A percentile compares a stretch with the other conserved stretches of the same genome.
Conservation (phyloP, 2,888 invertebrate species). For the Xanthia icteritia region DNA sequence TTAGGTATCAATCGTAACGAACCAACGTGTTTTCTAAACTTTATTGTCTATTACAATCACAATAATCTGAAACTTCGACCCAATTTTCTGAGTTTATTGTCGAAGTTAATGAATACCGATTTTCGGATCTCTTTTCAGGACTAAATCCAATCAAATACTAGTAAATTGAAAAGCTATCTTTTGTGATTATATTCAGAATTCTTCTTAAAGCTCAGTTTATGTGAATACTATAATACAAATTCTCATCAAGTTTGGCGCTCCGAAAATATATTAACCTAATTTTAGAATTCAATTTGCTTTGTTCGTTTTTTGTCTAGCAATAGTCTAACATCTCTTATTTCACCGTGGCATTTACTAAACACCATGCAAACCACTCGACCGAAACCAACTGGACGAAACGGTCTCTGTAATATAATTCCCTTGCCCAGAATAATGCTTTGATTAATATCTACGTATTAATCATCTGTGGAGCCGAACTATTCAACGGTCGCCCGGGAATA, state of each 20-base stretch:
- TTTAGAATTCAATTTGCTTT: slow-evolving; percentile 18
- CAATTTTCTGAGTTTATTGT: slow-evolving; percentile 5
- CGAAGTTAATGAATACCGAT: not conserved
- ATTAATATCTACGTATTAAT: slow-evolving; percentile 85
- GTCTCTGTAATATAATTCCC: slow-evolving; percentile 53
- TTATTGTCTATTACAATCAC: not conserved
- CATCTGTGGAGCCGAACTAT: slow-evolving; percentile 84
- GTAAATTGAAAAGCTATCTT: slow-evolving; percentile 27
- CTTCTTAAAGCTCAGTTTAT: not conserved
- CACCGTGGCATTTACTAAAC: slow-evolving; percentile 37
- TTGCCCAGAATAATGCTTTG: slow-evolving; percentile 79
- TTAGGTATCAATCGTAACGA: not conserved
- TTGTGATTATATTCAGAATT: not conserved
- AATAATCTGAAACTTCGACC: not conserved
- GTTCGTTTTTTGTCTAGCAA: not conserved
- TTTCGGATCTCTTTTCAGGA: not conserved
- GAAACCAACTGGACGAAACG: slow-evolving; percentile 52
- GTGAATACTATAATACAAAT: not conserved
- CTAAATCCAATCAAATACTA: slow-evolving; percentile 19
- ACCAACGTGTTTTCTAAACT: not conserved
- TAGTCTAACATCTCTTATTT: slow-evolving; percentile 12
- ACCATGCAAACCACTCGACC: slow-evolving; percentile 35
- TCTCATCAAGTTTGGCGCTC: not conserved
- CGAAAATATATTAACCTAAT: not conserved
- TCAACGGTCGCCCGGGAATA: slow-evolving; percentile 82